Conservation (phyloP, 2,797 vertebrate species). For the Menidia menidia region DNA sequence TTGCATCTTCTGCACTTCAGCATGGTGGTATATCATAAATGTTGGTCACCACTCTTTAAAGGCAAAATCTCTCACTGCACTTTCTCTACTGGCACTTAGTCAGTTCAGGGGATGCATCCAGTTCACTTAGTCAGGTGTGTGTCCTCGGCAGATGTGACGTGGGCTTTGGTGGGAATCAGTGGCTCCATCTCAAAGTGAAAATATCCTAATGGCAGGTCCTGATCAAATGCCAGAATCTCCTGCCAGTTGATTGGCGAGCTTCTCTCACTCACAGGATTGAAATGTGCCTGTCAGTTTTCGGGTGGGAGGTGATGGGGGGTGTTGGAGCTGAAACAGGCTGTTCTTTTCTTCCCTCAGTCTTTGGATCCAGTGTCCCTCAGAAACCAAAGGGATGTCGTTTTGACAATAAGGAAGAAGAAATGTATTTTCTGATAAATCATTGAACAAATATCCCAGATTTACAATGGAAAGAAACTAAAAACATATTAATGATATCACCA, state of each 20-base stretch:
- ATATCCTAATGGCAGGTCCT: conserved; percentile 63
- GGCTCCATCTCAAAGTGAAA: conserved; percentile 65
- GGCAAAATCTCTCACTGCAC: conserved; percentile 27
- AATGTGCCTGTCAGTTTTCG: conserved; percentile 78
- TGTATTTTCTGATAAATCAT: not conserved
- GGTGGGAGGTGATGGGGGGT: conserved; percentile 60
- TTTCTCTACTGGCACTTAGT: conserved; percentile 37
- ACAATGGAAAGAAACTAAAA: too few species aligned
- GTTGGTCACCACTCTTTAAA: conserved; percentile 21
- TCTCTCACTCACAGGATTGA: conserved; percentile 75
- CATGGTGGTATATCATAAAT: conserved; percentile 14
- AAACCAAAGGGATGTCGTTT: conserved; percentile 41
- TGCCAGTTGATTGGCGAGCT: conserved; percentile 60
- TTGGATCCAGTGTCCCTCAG: conserved; percentile 45
- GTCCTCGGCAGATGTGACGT: conserved; percentile 79
- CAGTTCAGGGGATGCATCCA: conserved; percentile 59
- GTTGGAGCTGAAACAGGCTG: conserved; percentile 65
- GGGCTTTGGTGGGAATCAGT: conserved; percentile 69
- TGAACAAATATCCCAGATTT: too few species aligned
- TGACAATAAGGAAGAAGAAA: conserved; percentile 36
- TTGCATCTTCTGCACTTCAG: not conserved
- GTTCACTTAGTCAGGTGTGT: conserved; percentile 60
- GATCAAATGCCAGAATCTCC: conserved; percentile 66
- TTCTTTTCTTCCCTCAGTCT: conserved; percentile 58
- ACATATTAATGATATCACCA: too few species aligned